Evolutionary conservation across 2,113 vertebrate genomes (phyloP).

Genomic region (Rhadina sibilatrix): DNA sequence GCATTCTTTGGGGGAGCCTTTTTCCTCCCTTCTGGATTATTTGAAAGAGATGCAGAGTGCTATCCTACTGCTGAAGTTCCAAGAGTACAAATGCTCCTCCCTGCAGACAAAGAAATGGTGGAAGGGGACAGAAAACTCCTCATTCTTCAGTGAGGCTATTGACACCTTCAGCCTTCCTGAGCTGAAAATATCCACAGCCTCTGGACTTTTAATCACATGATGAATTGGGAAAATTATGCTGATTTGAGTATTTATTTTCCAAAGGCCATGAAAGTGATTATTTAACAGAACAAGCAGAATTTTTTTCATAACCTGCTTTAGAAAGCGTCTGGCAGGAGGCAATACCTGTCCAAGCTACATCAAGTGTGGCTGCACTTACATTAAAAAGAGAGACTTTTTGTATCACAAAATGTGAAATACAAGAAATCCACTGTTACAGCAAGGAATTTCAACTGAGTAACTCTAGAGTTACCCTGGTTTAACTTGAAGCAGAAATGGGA

Average conservation of each 20-base stretch:
- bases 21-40: background rate
- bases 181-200: background rate
- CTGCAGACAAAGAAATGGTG: background rate
- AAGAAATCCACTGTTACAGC: background rate
- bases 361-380: background rate
- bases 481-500: background rate
- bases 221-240: background rate
- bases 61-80: background rate
- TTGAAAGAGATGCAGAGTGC: background rate
- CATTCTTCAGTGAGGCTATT: background rate
- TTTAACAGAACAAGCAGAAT: background rate
- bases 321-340: background rate
- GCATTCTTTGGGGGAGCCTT: background rate
- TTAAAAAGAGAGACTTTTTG: background rate
- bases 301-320: background rate
- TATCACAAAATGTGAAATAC: background rate
- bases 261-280: background rate
- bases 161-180: background rate
- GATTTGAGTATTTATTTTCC: background rate
- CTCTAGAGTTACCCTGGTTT: background rate
- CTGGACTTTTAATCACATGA: background rate
- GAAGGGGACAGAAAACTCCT: background rate
- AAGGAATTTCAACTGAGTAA: accelerated
- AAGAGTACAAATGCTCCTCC: background rate
- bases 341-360: background rate